Conservation (phyloP, 1,140 invertebrate species). For the Tetramorium alpestre region DNA sequence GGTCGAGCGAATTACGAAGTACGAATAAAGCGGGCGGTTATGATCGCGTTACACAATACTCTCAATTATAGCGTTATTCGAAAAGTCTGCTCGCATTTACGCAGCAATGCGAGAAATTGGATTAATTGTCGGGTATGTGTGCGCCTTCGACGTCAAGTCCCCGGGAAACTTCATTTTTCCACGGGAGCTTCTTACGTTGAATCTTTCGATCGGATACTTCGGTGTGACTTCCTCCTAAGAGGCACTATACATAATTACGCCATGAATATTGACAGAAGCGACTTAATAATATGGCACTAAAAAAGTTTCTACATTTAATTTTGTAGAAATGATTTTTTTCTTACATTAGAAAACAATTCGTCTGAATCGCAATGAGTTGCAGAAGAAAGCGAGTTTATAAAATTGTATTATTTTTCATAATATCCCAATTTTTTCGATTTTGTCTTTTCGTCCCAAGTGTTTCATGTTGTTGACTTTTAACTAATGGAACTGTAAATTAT, state of each 20-base stretch:
- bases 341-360: not conserved
- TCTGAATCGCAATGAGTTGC: not conserved
- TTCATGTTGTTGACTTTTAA: not conserved
- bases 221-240: not conserved
- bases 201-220: not conserved
- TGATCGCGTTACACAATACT: constrained; percentile 2
- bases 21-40: constrained; percentile 26
- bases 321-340: not conserved
- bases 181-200: not conserved
- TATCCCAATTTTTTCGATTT: not conserved
- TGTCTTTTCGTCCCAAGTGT: not conserved
- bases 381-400: not conserved
- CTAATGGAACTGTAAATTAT: constrained; percentile 1
- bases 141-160: too few relatives aligned
- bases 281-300: not conserved
- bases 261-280: not conserved
- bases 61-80: constrained; percentile 16
- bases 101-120: constrained; percentile 3
- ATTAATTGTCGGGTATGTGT: not conserved
- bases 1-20: constrained; percentile 35
- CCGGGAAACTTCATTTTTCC: not conserved
- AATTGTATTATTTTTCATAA: not conserved
- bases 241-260: not conserved
- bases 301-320: not conserved
- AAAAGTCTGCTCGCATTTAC: constrained; percentile 3